Evolutionary conservation across 1,140 invertebrate species (phyloP).

Genomic region (Drosophila neocordata): DNA sequence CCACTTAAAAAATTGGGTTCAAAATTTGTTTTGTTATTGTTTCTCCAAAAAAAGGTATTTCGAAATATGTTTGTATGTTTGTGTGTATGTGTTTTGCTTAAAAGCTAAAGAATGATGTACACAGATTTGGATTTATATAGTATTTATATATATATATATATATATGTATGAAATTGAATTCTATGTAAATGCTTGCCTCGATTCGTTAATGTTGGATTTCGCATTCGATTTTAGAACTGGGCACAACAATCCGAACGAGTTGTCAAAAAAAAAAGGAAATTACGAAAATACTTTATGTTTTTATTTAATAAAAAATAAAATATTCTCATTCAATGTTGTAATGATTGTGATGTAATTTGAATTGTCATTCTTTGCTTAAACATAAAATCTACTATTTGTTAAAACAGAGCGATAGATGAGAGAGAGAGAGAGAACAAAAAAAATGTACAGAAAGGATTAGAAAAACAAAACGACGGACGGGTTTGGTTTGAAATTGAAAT

Average conservation of each 20-base stretch:
- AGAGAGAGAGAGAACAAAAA: constrained; percentile 28
- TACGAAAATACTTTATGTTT: constrained; percentile 2
- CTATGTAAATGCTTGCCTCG: constrained; percentile 31
- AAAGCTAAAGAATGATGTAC: constrained; percentile 54
- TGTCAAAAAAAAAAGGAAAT: background rate
- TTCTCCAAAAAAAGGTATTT: constrained; percentile 46
- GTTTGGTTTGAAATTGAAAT: constrained; percentile 16
- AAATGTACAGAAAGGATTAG: constrained; percentile 48
- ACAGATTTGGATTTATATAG: constrained; percentile 26
- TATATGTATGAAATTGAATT: background rate
- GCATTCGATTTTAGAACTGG: background rate
- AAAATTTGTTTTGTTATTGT: constrained; percentile 43
- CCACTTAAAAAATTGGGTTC: constrained; percentile 57
- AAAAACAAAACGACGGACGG: constrained; percentile 46
- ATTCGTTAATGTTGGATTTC: constrained; percentile 6
- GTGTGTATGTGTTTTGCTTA: constrained; percentile 38
- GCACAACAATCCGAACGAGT: constrained; percentile 8
- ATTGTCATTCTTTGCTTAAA: constrained; percentile 17
- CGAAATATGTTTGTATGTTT: constrained; percentile 13
- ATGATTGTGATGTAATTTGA: background rate
- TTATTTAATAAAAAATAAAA: constrained; percentile 9
- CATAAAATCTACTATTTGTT: constrained; percentile 10
- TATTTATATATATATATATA: background rate
- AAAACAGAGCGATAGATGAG: background rate
- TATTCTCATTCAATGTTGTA: background rate